These are phyloP conservation scores for Oryzias sinensis DNA, from an alignment of 2,797 vertebrate genomes.

Conservation along the genomic window DNA sequence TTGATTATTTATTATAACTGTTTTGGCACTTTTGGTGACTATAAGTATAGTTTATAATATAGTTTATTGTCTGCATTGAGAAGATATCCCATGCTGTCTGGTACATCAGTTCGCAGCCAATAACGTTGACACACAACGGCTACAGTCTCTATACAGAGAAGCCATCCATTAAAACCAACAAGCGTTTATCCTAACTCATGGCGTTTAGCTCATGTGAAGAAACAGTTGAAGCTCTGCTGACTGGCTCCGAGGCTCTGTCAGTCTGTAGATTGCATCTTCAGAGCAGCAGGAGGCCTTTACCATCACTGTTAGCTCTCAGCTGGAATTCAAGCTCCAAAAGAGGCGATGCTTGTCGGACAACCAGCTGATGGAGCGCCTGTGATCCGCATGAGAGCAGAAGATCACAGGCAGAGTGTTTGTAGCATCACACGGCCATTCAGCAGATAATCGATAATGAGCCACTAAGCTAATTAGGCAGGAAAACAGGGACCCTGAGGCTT, in stretches of 20 bases:
- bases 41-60: too few relatives aligned
- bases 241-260: constrained; percentile 18
- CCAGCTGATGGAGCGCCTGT: constrained; percentile 17
- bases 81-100: not conserved
- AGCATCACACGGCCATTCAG: constrained; percentile 30
- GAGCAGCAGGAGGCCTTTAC: constrained; percentile 47
- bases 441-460: constrained; percentile 15
- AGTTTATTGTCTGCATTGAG: too few relatives aligned
- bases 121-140: not conserved
- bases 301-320: constrained; percentile 24
- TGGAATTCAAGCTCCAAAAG: constrained; percentile 25
- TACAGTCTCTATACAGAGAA: not conserved
- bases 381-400: constrained; percentile 41
- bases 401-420: constrained; percentile 32
- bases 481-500: constrained; percentile 12
- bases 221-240: too few relatives aligned
- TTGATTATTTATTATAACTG: too few relatives aligned
- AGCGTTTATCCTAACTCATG: too few relatives aligned
- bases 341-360: constrained; percentile 26
- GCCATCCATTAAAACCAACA: not conserved
- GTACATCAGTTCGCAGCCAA: not conserved
- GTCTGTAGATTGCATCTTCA: constrained; percentile 7
- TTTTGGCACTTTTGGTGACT: too few relatives aligned
- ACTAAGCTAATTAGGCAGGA: constrained; percentile 19
- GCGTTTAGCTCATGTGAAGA: too few relatives aligned